These are phyloP conservation scores for Chironomus striatipennis DNA, from an alignment of 1,140 invertebrate species.

Conservation along the genomic window DNA sequence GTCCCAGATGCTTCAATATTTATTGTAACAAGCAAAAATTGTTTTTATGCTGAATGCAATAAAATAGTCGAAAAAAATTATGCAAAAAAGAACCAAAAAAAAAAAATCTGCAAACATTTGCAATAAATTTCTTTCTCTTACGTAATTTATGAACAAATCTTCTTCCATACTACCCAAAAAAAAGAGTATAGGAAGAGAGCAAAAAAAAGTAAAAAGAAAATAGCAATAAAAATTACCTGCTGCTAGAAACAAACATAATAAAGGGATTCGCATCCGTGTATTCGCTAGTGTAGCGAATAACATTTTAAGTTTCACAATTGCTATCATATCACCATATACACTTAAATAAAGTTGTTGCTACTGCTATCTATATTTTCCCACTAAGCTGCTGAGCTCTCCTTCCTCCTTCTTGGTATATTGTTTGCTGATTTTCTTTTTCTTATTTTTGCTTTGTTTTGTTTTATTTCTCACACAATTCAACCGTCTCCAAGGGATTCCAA, in stretches of 20 bases:
- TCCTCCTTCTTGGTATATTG: not conserved
- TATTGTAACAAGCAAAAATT: too few species aligned
- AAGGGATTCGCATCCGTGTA: conserved; percentile 15
- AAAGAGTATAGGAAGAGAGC: not conserved
- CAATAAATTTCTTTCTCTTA: not conserved
- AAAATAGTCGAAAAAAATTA: too few species aligned
- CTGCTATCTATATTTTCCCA: conserved; percentile 1
- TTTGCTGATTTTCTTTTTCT: not conserved
- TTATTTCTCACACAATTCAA: not conserved
- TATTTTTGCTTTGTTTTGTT: too few species aligned
- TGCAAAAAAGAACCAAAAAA: too few species aligned
- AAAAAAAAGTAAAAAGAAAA: too few species aligned
- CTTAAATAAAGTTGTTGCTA: conserved; percentile 9
- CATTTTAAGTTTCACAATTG: conserved; percentile 18
- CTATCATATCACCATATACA: not conserved
- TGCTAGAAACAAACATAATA: conserved; percentile 20
- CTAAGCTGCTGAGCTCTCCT: not conserved
- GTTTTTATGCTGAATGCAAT: too few species aligned
- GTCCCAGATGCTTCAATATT: not conserved
- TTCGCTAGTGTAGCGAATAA: not conserved
- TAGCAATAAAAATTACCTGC: conserved; percentile 20
- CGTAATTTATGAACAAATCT: conserved; percentile 3
- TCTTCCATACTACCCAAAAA: not conserved
- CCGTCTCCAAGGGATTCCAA: not conserved
- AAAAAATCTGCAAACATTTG: too few species aligned